Evolutionary conservation across 2,797 vertebrate species (phyloP), one percentile per base, ranked within the genome.

Genomic region (Brachyrhaphis roseni): DNA sequence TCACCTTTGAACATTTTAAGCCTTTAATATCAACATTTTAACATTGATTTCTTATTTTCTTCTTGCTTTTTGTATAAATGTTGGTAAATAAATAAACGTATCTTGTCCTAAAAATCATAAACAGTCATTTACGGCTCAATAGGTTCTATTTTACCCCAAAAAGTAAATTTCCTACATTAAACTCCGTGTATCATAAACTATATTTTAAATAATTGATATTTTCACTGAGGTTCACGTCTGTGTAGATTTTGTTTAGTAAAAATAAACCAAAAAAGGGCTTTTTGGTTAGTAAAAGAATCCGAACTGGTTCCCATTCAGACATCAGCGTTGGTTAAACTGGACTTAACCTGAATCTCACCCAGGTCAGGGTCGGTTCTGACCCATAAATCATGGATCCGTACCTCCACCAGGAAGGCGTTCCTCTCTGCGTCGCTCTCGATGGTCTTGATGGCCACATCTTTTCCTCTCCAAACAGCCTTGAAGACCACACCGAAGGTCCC

Each of bases 401-500:
- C 98, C 97, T 99, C 98, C 23, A 99, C 97, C 77, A 97, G 96
- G 90, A 99, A 99, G 45, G 98, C 97, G 86, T 97, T 99, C 93
- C 97, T 96, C 90, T 99, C 98, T 36, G 97, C 98, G 93, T 99
- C 98, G 85, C 98, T 99, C 95, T 99, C 98, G 79, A 99, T 99
- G 82, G 98, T 98, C 89, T 99, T 99, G 93, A 99, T 99, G 55
- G 98, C 98, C 51, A 99, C 98, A 87, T 99, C 98, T 93, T 98
- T 97, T 88, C 97, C 98, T 94, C 97, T 96, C 98, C 98, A 99
- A 79, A 98, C 96, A 82, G 98, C 98, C 91, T 99, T 99, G 93
- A 97, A 99, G 85, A 99, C 98, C n/a, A 99, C 97, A 77, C 98
- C 98, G 89, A 99, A 99, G 1, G 98, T 97, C 88, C 98, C 98